Evolutionary conservation across 2,888 invertebrate species (phyloP).

Genomic region (Molanna angustata): DNA sequence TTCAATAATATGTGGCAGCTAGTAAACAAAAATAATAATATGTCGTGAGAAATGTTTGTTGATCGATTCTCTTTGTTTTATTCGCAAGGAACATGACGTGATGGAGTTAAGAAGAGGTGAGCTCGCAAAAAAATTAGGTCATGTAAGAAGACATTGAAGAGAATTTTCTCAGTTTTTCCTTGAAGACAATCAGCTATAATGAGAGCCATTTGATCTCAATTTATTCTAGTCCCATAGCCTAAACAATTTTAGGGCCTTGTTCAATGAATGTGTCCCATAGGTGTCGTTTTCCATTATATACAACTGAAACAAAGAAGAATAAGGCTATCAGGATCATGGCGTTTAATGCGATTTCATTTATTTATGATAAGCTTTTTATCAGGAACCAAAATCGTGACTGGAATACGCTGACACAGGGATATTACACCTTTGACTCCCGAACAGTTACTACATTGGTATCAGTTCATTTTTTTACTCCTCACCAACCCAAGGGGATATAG

Average conservation of each 20-base stretch:
- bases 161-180: conserved; percentile 1
- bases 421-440: conserved; percentile 3
- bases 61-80: no score
- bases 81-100: no score
- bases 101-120: no score
- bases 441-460: no score
- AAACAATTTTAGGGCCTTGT: conserved; percentile 1
- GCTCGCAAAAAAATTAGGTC: no score
- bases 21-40: no score
- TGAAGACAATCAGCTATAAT: conserved; percentile 9
- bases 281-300: conserved; percentile 13
- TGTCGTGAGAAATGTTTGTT: no score
- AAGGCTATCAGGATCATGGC: conserved; percentile 18
- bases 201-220: conserved; percentile 11
- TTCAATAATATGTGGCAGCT: no score
- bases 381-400: conserved; percentile 29
- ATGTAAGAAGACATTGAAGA: no score
- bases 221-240: conserved; percentile 2
- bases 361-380: conserved; percentile 34
- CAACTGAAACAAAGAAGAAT: conserved; percentile 13
- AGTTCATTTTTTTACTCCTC: no score
- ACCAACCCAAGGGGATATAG: no score
- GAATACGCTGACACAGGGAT: no score
- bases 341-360: conserved; percentile 32
- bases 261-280: conserved; percentile 14